Percentiles rank a stretch among this genome's conserved stretches.
Conservation (phyloP, 2,113 vertebrate species). For the Alethe diademata region DNA sequence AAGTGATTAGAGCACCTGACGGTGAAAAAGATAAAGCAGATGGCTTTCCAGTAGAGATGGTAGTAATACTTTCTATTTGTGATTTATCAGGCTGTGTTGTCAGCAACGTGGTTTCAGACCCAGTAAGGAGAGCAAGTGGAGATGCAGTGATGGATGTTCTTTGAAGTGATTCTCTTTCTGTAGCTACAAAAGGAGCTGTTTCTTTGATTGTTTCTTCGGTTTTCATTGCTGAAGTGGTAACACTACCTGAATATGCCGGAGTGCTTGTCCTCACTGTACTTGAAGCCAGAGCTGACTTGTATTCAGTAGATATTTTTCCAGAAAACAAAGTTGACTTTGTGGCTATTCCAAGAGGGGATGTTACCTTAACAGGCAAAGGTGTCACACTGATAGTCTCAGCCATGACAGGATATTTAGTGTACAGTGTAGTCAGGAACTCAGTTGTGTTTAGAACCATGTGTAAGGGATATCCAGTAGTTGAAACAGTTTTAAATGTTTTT, state of each 20-base stretch:
- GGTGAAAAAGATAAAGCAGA: background rate
- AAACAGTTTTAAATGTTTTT: slow-evolving; percentile 45
- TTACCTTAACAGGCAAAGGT: background rate
- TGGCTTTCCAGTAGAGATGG: background rate
- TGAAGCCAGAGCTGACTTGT: background rate
- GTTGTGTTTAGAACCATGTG: background rate
- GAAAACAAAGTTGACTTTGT: background rate
- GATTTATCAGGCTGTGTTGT: background rate
- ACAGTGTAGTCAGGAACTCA: background rate
- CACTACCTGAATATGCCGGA: background rate
- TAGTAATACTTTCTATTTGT: background rate
- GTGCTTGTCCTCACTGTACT: background rate
- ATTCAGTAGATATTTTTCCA: background rate
- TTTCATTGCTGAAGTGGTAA: background rate
- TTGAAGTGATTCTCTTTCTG: background rate
- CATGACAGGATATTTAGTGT: background rate
- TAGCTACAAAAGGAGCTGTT: background rate
- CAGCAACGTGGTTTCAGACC: background rate
- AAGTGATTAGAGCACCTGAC: background rate
- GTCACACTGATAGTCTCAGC: background rate
- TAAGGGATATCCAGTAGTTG: slow-evolving; percentile 7
- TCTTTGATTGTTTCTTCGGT: background rate
- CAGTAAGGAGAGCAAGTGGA: background rate
- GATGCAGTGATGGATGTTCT: background rate
- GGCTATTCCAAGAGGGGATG: background rate